A percentile compares a stretch with the other conserved stretches of the same genome.
phyloP scores from a whole-genome alignment of 2,888 invertebrate species.

The Notocelia uddmanniana region DNA sequence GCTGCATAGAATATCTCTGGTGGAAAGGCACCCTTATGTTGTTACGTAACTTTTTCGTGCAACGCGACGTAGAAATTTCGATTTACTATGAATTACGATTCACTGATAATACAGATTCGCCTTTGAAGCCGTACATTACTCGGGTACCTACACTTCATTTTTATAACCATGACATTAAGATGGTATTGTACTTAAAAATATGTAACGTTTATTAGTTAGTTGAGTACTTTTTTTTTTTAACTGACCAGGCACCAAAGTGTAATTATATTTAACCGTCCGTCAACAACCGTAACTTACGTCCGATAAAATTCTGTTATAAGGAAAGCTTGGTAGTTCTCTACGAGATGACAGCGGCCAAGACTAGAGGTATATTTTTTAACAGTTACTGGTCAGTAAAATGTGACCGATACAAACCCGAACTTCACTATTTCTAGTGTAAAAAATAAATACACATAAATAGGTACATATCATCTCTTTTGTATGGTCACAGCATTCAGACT shows the following conservation, averaged over 20 bases:
- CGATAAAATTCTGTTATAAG: too few relatives aligned
- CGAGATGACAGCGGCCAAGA: too few relatives aligned
- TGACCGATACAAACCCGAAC: too few relatives aligned
- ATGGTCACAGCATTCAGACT: background rate
- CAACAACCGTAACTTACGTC: too few relatives aligned
- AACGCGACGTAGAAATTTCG: background rate
- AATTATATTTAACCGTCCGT: too few relatives aligned
- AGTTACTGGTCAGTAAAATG: too few relatives aligned
- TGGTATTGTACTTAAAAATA: constrained; percentile 10
- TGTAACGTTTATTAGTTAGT: background rate
- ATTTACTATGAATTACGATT: constrained; percentile 9
- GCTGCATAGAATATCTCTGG: too few relatives aligned
- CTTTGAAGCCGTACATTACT: constrained; percentile 11
- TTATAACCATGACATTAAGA: constrained; percentile 6
- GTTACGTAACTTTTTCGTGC: background rate
- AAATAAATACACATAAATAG: background rate
- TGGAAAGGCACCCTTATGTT: too few relatives aligned
- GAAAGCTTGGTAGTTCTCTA: too few relatives aligned
- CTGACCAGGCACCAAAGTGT: too few relatives aligned
- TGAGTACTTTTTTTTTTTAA: too few relatives aligned
- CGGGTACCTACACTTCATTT: constrained; percentile 1
- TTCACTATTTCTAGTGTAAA: background rate
- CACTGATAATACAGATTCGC: constrained; percentile 10
- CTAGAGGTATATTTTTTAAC: too few relatives aligned
- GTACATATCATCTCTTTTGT: background rate